Evolutionary conservation across 2,888 invertebrate genomes (phyloP).

Genomic region (Hirudinaria manillensis): DNA sequence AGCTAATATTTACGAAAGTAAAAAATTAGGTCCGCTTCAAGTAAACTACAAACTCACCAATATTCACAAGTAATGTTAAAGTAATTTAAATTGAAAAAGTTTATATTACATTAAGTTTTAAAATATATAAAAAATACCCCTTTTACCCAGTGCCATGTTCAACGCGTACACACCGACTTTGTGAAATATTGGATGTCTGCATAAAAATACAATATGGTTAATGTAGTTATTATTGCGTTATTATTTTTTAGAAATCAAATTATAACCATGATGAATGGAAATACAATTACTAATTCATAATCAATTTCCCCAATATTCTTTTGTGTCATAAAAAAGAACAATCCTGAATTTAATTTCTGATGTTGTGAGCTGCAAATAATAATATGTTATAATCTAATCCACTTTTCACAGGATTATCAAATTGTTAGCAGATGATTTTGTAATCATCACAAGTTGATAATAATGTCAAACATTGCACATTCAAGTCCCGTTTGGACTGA

Average conservation of each 20-base stretch:
- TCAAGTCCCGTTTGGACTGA: too few species aligned
- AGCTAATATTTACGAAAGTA: too few species aligned
- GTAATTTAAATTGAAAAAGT: too few species aligned
- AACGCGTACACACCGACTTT: neutral
- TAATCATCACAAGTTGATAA: too few species aligned
- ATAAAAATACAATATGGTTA: neutral
- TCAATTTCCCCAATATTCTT: neutral
- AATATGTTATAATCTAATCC: neutral
- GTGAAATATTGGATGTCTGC: constrained; percentile 16
- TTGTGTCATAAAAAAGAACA: constrained; percentile 5
- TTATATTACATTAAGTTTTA: too few species aligned
- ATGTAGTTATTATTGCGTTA: neutral
- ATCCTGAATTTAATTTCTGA: neutral
- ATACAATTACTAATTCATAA: neutral
- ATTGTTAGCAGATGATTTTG: neutral
- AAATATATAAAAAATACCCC: too few species aligned
- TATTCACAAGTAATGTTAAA: too few species aligned
- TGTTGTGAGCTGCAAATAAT: neutral
- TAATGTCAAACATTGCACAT: too few species aligned
- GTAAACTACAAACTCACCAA: too few species aligned
- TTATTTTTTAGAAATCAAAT: neutral
- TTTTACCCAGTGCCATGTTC: constrained; percentile 6
- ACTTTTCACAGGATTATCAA: neutral
- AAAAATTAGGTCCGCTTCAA: too few species aligned
- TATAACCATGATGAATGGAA: constrained; percentile 10